A percentile compares a stretch with the other conserved stretches of the same genome.
Conservation (phyloP, 2,888 invertebrate genomes). For the Aelia acuminata region DNA sequence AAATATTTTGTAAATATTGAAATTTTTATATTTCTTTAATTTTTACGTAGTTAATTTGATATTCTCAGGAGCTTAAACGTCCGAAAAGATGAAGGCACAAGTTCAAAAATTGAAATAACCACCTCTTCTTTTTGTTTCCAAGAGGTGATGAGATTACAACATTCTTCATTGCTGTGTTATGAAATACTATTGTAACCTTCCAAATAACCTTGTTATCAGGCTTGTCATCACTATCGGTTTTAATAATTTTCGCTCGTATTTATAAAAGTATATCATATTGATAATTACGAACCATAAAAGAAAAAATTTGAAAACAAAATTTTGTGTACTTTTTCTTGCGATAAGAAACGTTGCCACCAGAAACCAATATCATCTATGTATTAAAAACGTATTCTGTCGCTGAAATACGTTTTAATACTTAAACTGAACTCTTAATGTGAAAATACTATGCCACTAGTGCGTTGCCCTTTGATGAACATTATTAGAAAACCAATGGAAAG, state of each 20-base stretch:
- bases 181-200: background rate
- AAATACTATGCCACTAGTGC: background rate
- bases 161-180: background rate
- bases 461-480: background rate
- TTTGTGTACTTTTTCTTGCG: background rate
- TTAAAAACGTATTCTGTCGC: too few species aligned
- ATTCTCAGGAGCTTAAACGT: too few species aligned
- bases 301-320: background rate
- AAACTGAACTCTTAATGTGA: background rate
- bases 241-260: background rate
- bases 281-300: background rate
- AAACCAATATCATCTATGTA: too few species aligned
- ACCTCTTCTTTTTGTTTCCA: background rate
- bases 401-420: background rate
- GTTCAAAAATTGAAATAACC: too few species aligned
- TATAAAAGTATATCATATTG: background rate
- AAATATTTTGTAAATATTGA: too few species aligned
- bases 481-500: conserved; percentile 41
- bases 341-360: background rate
- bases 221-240: background rate
- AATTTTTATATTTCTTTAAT: too few species aligned
- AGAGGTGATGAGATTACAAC: background rate
- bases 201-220: background rate
- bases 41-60: too few species aligned
- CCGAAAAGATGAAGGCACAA: too few species aligned